Evolutionary conservation across 2,888 invertebrate species (phyloP).

Genomic region (Celastrina argiolus): DNA sequence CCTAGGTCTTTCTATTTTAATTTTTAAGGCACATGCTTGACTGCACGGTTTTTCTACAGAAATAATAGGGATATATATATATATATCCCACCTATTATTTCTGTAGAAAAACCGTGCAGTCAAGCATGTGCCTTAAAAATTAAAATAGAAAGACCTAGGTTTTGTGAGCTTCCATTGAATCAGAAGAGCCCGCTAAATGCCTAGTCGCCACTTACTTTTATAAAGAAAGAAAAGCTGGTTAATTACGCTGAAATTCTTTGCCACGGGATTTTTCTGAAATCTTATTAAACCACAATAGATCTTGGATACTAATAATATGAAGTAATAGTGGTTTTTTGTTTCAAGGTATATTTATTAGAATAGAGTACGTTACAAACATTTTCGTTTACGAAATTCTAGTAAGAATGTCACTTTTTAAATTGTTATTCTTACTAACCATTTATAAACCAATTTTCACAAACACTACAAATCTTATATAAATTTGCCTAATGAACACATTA

Average conservation of each 20-base stretch:
- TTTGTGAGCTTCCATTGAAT: constrained; percentile 31
- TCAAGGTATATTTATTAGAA: too few relatives aligned
- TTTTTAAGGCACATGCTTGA: constrained; percentile 32
- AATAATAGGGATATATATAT: constrained; percentile 14
- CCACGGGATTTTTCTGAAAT: background rate
- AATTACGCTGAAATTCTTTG: constrained; percentile 29
- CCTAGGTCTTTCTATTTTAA: constrained; percentile 30
- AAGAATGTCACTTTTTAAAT: too few relatives aligned
- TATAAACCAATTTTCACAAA: too few relatives aligned
- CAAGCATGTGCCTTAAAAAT: constrained; percentile 32
- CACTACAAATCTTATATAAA: too few relatives aligned
- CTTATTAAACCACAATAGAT: too few relatives aligned
- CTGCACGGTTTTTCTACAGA: constrained; percentile 16
- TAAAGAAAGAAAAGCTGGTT: constrained; percentile 29
- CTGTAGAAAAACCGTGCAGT: constrained; percentile 16
- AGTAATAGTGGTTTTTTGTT: too few relatives aligned
- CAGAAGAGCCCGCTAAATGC: constrained; percentile 29
- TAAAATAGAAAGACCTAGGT: constrained; percentile 30
- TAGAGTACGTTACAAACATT: too few relatives aligned
- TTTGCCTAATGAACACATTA: too few relatives aligned
- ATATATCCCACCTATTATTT: constrained; percentile 7
- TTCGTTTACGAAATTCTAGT: too few relatives aligned
- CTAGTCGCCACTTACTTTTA: constrained; percentile 27
- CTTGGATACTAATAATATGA: too few relatives aligned
- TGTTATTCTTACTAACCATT: too few relatives aligned